A percentile compares a stretch with the other conserved stretches of the same genome.
phyloP scores from a whole-genome alignment of 2,797 vertebrate species.

The Parauchenoglanis ngamensis region DNA sequence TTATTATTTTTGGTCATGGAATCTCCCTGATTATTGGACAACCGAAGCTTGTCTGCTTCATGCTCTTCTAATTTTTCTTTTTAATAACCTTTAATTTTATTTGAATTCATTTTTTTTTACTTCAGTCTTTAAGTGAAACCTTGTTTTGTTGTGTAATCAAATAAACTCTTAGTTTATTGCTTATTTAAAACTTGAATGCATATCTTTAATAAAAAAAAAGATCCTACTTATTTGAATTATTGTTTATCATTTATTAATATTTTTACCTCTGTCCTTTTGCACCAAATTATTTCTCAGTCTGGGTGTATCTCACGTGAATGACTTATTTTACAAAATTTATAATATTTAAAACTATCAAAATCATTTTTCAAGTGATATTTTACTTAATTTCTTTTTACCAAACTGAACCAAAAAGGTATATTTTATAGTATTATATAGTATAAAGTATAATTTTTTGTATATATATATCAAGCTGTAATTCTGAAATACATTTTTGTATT shows the following conservation, averaged over 20 bases:
- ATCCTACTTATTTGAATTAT: background rate
- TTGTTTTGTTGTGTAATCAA: background rate
- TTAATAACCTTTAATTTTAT: background rate
- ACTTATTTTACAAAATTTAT: background rate
- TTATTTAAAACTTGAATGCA: background rate
- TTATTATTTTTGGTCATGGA: background rate
- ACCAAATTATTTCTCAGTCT: too few relatives aligned
- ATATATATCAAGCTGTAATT: too few relatives aligned
- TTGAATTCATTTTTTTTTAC: background rate
- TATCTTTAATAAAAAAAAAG: background rate
- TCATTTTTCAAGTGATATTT: background rate
- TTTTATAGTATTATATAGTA: too few relatives aligned
- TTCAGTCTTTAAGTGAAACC: background rate
- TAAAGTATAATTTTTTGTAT: too few relatives aligned
- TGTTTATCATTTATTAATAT: background rate
- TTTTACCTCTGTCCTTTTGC: background rate
- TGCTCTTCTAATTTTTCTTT: too few relatives aligned
- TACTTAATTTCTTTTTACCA: too few relatives aligned
- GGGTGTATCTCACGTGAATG: background rate
- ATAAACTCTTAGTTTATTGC: slow-evolving; percentile 4
- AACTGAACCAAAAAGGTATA: too few relatives aligned
- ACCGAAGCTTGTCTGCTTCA: too few relatives aligned
- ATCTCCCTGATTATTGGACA: background rate
- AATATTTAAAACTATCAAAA: too few relatives aligned
- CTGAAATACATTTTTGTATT: too few relatives aligned